Percentiles rank a stretch among this genome's conserved stretches.
These are phyloP conservation scores for Rhynchomys soricoides DNA, from an alignment of 2,113 vertebrate genomes.

Conservation along the genomic window DNA sequence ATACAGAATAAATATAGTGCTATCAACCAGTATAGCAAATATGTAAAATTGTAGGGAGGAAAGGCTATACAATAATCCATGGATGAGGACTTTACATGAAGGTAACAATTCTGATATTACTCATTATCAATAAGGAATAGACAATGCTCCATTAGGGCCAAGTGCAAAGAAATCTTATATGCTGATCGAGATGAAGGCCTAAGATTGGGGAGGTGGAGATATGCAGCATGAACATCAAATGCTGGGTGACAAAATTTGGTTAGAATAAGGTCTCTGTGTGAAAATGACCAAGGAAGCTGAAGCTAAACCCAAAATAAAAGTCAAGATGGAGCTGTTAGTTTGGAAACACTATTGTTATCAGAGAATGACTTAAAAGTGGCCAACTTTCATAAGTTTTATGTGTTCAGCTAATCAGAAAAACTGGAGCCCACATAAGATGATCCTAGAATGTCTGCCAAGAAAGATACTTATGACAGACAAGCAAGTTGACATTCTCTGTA, in stretches of 20 bases:
- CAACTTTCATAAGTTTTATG: not conserved
- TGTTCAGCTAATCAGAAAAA: not conserved
- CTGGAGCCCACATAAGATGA: not conserved
- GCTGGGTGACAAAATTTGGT: not conserved
- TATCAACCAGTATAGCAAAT: not conserved
- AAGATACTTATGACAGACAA: not conserved
- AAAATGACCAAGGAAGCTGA: not conserved
- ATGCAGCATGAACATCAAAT: fast-evolving
- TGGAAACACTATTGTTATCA: not conserved
- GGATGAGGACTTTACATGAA: not conserved
- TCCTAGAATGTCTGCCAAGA: not conserved
- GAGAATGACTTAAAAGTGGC: not conserved
- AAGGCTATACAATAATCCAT: not conserved
- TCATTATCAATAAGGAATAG: not conserved
- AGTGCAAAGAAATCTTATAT: not conserved
- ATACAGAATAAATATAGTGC: not conserved
- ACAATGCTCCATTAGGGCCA: not conserved
- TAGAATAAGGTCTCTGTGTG: not conserved
- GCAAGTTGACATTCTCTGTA: not conserved
- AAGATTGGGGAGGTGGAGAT: not conserved
- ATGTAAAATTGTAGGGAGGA: not conserved
- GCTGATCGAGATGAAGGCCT: not conserved
- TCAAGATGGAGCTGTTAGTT: not conserved
- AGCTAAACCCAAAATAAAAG: not conserved
- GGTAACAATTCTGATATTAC: not conserved